These are phyloP conservation scores for Tetragonisca angustula DNA, from an alignment of 2,888 invertebrate species.

Conservation along the genomic window DNA sequence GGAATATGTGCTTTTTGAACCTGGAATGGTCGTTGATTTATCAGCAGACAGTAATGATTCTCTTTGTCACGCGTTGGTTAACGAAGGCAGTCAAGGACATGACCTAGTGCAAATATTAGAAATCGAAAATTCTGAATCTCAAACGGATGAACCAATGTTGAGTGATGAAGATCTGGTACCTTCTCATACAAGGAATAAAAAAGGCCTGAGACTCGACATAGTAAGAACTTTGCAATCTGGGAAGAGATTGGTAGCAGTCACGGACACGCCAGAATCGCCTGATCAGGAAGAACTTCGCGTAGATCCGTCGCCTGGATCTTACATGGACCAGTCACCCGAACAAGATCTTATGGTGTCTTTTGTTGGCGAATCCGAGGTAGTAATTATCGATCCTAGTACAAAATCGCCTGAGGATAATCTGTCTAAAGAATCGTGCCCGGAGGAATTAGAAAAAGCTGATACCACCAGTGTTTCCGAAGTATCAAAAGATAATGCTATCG, in stretches of 20 bases:
- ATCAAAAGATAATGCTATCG: constrained; percentile 73
- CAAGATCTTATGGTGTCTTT: constrained; percentile 83
- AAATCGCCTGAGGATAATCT: constrained; percentile 88
- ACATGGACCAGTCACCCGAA: constrained; percentile 82
- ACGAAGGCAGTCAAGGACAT: constrained; percentile 79
- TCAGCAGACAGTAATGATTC: constrained; percentile 86
- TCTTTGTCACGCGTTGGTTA: constrained; percentile 82
- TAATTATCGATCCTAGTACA: constrained; percentile 86
- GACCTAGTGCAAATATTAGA: constrained; percentile 83
- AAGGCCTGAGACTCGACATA: constrained; percentile 78
- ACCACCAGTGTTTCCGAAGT: constrained; percentile 35
- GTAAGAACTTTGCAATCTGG: constrained; percentile 82
- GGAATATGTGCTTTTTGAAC: constrained; percentile 88
- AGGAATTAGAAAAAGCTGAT: constrained; percentile 69
- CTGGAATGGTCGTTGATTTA: constrained; percentile 87
- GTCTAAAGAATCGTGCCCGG: constrained; percentile 82
- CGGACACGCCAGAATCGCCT: constrained; percentile 85
- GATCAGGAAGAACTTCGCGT: constrained; percentile 85
- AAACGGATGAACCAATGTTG: constrained; percentile 72
- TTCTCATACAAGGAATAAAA: constrained; percentile 76
- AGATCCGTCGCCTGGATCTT: constrained; percentile 84
- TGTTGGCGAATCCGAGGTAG: constrained; percentile 86
- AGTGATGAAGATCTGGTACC: constrained; percentile 79
- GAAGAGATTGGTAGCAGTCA: constrained; percentile 82
- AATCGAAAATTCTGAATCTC: constrained; percentile 77